A percentile compares a stretch with the other conserved stretches of the same genome.
Conservation (phyloP, 2,888 invertebrate species). For the Drosophila flavopinicola region DNA sequence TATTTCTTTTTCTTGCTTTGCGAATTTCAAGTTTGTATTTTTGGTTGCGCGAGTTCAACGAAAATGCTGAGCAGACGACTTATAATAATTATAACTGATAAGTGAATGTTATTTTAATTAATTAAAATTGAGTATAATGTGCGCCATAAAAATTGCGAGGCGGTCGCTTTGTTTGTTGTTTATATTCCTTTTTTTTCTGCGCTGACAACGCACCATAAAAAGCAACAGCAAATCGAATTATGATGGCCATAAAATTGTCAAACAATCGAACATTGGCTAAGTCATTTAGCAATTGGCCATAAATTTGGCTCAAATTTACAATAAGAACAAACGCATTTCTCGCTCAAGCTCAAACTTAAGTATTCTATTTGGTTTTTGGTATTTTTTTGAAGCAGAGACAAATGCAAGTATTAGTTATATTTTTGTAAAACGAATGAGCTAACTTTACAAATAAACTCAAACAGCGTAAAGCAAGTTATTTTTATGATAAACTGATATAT, state of each 20-base stretch:
- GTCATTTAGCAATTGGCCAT: slow-evolving; percentile 61
- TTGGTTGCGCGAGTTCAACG: slow-evolving; percentile 37
- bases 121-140: slow-evolving; percentile 73
- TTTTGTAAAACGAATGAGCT: too few species aligned
- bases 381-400: neutral
- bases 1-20: slow-evolving; percentile 13
- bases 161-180: slow-evolving; percentile 55
- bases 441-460: too few species aligned
- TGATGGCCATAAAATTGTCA: slow-evolving; percentile 66
- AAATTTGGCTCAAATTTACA: slow-evolving; percentile 62
- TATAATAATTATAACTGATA: slow-evolving; percentile 63
- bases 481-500: slow-evolving; percentile 14
- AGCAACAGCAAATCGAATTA: slow-evolving; percentile 55
- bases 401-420: neutral
- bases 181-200: too few species aligned
- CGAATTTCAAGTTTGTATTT: slow-evolving; percentile 1
- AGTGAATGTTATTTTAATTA: slow-evolving; percentile 72
- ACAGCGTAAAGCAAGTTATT: too few species aligned
- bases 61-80: slow-evolving; percentile 15
- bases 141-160: slow-evolving; percentile 34
- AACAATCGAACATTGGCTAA: slow-evolving; percentile 55
- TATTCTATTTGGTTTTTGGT: slow-evolving; percentile 3
- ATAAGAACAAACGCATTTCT: slow-evolving; percentile 48
- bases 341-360: too few species aligned
- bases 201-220: slow-evolving; percentile 40